Evolutionary conservation across 2,888 invertebrate species (phyloP), one percentile per base, ranked within the genome.

Genomic region (Morinoia aosen): DNA sequence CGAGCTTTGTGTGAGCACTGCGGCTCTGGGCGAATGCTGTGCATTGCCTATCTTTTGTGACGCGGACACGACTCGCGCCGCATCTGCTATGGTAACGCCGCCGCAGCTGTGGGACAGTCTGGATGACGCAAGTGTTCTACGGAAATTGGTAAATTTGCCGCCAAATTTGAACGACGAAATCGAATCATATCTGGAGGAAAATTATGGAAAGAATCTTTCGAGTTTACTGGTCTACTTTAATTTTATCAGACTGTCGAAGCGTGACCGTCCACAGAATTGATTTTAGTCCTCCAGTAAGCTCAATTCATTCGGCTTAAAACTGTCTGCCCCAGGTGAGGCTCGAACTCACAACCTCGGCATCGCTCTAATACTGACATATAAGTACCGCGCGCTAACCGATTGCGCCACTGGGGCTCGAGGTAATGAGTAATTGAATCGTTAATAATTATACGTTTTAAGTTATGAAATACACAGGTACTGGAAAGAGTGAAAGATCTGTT

Each of bases 271-370:
- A 48, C 48, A 48, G 48, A 48, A 5, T 48, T 48, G 48, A 48
- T 48, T 48, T 48, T 48, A 48, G 48, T 48, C 48, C 48, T 48
- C 48, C 48, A 48, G 48, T 48, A 48, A 5, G 48, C 48, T 48
- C 3, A 48, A 48, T 48, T 4, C 48, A 48, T 10, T 25, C 10
- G 33, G 33, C 76, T 76, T 33, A 93, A 95, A 95, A 95, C 10
- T 4, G 0, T 12, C 95, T 95, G 95, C 95, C 95, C 95, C 95
- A 95, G 95, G 95, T 95, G 95, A 95, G 95, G 95, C 95, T 95
- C 95, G 95, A 95, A 95, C 95, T 95, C 95, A 95, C 95, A 95
- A 95, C 95, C 95, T 95, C 95, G 95, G 95, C 95, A 95, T 95
- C n/a, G 95, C 95, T 76, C 76, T 12, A 40, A 95, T 95, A 95